Conservation (phyloP, 37 sponge, comb jelly and placozoan species). For the Aplysina aerophoba region DNA sequence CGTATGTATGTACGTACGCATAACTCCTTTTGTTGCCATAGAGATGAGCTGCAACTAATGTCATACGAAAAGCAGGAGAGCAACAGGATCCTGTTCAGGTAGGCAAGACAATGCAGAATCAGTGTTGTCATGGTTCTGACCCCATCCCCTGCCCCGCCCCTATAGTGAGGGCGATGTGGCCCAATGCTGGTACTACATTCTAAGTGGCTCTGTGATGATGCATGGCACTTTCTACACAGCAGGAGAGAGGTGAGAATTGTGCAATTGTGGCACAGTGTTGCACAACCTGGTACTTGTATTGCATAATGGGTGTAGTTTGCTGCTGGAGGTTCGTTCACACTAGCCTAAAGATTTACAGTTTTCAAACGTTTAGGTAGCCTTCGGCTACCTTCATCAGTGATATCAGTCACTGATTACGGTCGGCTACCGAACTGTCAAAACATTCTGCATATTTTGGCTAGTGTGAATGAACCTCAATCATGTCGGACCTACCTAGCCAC, state of each 20-base stretch:
- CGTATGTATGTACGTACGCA: background rate
- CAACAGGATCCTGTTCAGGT: slow-evolving; percentile 7
- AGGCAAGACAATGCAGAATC: background rate
- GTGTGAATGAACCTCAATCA: too few relatives aligned
- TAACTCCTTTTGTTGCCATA: background rate
- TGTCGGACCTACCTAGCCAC: too few relatives aligned
- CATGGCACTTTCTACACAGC: slow-evolving; percentile 37
- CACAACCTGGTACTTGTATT: too few relatives aligned
- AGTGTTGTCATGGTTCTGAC: background rate
- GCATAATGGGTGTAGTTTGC: too few relatives aligned
- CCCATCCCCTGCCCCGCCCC: background rate
- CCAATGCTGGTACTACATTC: slow-evolving; percentile 67
- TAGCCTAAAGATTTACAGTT: too few relatives aligned
- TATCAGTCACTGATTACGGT: too few relatives aligned
- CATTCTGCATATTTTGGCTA: too few relatives aligned
- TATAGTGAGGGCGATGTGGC: slow-evolving; percentile 43
- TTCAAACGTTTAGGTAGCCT: too few relatives aligned
- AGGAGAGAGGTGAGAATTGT: slow-evolving; percentile 58
- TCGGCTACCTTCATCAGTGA: too few relatives aligned
- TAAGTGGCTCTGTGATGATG: slow-evolving; percentile 61
- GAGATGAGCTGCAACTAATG: background rate
- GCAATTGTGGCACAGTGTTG: background rate
- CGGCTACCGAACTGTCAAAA: too few relatives aligned
- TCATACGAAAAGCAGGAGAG: background rate
- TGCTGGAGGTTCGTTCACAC: too few relatives aligned